Evolutionary conservation across 2,888 invertebrate species (phyloP).

Genomic region (Acleris literana): DNA sequence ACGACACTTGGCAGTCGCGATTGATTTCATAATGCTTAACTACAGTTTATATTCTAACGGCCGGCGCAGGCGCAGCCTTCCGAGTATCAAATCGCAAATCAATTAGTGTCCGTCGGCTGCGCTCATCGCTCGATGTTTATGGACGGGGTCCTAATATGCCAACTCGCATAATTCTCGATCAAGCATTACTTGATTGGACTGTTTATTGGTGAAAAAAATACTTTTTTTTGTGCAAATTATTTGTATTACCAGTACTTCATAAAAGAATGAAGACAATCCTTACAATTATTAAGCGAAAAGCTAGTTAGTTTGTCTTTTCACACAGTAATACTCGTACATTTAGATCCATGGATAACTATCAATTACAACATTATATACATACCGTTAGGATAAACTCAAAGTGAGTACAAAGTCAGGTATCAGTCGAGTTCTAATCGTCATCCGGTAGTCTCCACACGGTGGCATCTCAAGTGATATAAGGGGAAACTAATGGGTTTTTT

Average conservation of each 20-base stretch:
- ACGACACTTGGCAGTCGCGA: conserved; percentile 52
- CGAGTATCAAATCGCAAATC: conserved; percentile 55
- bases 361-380: too few species aligned
- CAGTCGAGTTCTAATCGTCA: conserved; percentile 26
- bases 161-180: conserved; percentile 20
- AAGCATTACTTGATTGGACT: conserved; percentile 5
- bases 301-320: too few species aligned
- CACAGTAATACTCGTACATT: too few species aligned
- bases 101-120: conserved; percentile 43
- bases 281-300: too few species aligned
- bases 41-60: conserved; percentile 56
- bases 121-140: conserved; percentile 38
- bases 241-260: too few species aligned
- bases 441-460: conserved; percentile 17
- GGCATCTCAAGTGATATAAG: conserved; percentile 34
- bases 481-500: conserved; percentile 39
- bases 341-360: too few species aligned
- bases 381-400: background rate
- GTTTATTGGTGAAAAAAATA: too few species aligned
- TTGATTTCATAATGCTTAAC: conserved; percentile 63
- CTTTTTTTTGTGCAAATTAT: too few species aligned
- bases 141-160: conserved; percentile 36
- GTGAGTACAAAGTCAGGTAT: conserved; percentile 8
- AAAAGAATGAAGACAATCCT: too few species aligned
- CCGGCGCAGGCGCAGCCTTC: conserved; percentile 41